Base-by-base conservation (phyloP, 2,113 vertebrate genomes). In the Ailurus styani region DNA sequence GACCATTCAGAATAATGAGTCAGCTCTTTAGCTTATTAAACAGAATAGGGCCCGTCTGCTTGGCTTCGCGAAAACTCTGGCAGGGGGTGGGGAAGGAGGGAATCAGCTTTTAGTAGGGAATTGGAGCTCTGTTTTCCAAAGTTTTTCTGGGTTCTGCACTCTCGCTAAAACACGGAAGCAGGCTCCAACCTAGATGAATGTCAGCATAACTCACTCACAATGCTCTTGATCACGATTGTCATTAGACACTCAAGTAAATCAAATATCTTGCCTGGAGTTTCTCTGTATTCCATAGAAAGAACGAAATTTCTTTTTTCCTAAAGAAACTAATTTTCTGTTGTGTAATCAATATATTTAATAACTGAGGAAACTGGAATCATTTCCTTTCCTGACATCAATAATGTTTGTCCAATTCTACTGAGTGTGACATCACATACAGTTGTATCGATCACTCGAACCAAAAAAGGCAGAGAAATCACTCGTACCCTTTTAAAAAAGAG, bases 141-240 rank as follows among this genome's bases (percentile, higher is more conserved):
- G 45, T 78, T 52, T 25, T 60, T 85, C 93, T 84, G 50, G 64
- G 68, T 60, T 57, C 57, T 62, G 20, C n/a, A 27, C 1, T 97
- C 93, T 52, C 68, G 96, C 93, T 96, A 87, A 98, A 98, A 97
- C 96, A 91, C 42, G 70, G 82, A 97, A 98, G 72, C 70, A 89
- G 97, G 91, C 91, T 96, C 84, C 86, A 89, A 97, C 78, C 96
- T 54, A 97, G 95, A 97, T 70, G 97, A 98, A 95, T 50, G 68
- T 31, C 45, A 78, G 40, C 40, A 34, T 62, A 82, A 70, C n/a
- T 93, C 96, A 97, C 84, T 62, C 91, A 54, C 87, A 95, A 89
- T 13, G 42, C 97, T 98, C 98, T 98, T 93, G 96, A 27, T 98
- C 98, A 96, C 88, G 93, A 97, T 96, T 97, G 68, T 98, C 98